Percentiles rank a stretch among this genome's conserved stretches.
Evolutionary conservation across 2,888 invertebrate species (phyloP).

Genomic region (Torymus texanus): DNA sequence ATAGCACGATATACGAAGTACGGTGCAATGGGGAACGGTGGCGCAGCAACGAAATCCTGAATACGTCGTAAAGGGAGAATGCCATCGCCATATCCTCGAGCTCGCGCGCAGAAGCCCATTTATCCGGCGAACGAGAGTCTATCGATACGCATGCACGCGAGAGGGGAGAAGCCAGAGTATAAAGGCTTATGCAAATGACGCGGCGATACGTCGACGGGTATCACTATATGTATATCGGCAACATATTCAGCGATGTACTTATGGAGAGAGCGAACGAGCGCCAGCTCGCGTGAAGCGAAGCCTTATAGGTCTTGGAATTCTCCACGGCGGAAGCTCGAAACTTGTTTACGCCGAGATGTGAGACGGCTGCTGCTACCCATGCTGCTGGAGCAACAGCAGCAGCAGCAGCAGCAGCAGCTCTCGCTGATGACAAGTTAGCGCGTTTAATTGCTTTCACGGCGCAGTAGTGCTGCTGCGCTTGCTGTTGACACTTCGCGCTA

Average conservation of each 20-base stretch:
- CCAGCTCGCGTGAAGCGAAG: not conserved
- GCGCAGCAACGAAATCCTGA: too few species aligned
- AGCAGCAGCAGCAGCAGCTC: not conserved
- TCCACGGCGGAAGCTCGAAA: not conserved
- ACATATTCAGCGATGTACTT: slow-evolving; percentile 5
- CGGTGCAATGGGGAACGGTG: too few species aligned
- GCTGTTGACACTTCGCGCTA: slow-evolving; percentile 20
- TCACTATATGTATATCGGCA: slow-evolving; percentile 1
- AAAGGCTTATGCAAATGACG: slow-evolving; percentile 31
- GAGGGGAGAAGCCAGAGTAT: not conserved
- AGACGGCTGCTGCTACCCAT: too few species aligned
- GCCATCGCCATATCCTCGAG: too few species aligned
- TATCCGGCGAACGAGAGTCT: too few species aligned
- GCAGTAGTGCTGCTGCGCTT: not conserved
- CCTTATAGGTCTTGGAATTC: slow-evolving; percentile 14
- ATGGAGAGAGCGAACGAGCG: slow-evolving; percentile 4
- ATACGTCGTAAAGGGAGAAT: too few species aligned
- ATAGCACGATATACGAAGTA: too few species aligned
- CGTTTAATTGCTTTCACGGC: slow-evolving; percentile 47
- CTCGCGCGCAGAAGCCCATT: too few species aligned
- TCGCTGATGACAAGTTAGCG: slow-evolving; percentile 49
- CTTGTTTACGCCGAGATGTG: too few species aligned
- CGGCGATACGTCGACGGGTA: slow-evolving; percentile 14
- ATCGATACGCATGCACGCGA: too few species aligned
- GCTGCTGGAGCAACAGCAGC: too few species aligned